A percentile compares a stretch with the other conserved stretches of the same genome.
These are phyloP conservation scores for Oenanthe oenanthe DNA, from an alignment of 2,113 vertebrate species.

Conservation along the genomic window DNA sequence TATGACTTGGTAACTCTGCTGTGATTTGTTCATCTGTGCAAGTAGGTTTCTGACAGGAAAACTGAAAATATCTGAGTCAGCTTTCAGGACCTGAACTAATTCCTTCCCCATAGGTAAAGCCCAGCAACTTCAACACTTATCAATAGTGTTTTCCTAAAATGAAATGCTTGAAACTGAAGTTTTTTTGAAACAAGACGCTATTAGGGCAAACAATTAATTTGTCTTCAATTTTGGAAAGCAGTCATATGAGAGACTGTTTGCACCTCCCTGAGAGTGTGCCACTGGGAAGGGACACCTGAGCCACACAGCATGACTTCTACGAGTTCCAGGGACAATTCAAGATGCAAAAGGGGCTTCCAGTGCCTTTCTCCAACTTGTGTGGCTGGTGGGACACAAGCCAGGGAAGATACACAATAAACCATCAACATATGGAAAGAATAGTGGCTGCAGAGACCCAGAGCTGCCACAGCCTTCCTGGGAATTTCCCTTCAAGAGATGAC, in stretches of 20 bases:
- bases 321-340: not conserved
- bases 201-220: not conserved
- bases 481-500: not conserved
- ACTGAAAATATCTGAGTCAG: not conserved
- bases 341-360: not conserved
- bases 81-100: not conserved
- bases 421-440: not conserved
- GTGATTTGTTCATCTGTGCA: not conserved
- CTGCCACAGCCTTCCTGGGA: not conserved
- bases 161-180: not conserved
- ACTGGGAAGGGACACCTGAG: not conserved
- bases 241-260: not conserved
- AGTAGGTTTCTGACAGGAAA: not conserved
- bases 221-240: not conserved
- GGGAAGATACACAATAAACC: not conserved
- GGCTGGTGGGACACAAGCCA: not conserved
- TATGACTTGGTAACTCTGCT: not conserved
- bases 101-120: not conserved
- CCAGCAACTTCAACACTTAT: not conserved
- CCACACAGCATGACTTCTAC: rapidly evolving
- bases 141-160: not conserved
- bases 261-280: not conserved
- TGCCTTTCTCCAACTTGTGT: not conserved
- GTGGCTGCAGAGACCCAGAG: not conserved
- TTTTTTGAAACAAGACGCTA: not conserved